A percentile compares a stretch with the other conserved stretches of the same genome.
Evolutionary conservation across 2,113 vertebrate species (phyloP).

Genomic region (Pterocles burchelli): DNA sequence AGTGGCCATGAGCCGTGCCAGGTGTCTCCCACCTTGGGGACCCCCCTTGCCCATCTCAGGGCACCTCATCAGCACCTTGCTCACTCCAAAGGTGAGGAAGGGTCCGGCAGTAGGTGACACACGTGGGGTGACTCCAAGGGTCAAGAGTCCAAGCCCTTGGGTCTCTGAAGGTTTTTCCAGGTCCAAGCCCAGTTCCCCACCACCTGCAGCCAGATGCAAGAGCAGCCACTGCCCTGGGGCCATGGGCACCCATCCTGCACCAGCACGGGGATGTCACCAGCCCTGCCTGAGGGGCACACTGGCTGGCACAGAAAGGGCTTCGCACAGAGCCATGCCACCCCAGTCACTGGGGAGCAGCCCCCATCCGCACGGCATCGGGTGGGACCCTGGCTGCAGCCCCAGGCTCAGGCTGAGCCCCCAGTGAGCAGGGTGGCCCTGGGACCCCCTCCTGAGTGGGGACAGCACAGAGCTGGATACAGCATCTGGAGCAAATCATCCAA

Average conservation of each 20-base stretch:
- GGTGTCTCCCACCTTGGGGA: background rate
- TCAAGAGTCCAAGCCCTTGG: background rate
- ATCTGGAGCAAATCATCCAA: background rate
- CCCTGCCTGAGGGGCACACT: fast-evolving
- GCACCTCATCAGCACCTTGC: background rate
- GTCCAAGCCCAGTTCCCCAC: background rate
- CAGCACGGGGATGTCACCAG: fast-evolving
- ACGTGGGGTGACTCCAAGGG: background rate
- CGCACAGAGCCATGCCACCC: fast-evolving
- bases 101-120: background rate
- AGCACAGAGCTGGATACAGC: background rate
- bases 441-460: background rate
- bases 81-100: background rate
- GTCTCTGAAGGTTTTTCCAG: background rate
- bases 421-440: fast-evolving
- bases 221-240: background rate
- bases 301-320: background rate
- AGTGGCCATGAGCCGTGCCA: fast-evolving
- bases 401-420: background rate
- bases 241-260: background rate
- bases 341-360: background rate
- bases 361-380: fast-evolving
- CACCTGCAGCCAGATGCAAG: background rate
- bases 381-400: background rate
- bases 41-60: background rate